Percentiles rank a stretch among this genome's conserved stretches.
Conservation (phyloP, 2,888 invertebrate species). For the Ochlodes sylvanus region DNA sequence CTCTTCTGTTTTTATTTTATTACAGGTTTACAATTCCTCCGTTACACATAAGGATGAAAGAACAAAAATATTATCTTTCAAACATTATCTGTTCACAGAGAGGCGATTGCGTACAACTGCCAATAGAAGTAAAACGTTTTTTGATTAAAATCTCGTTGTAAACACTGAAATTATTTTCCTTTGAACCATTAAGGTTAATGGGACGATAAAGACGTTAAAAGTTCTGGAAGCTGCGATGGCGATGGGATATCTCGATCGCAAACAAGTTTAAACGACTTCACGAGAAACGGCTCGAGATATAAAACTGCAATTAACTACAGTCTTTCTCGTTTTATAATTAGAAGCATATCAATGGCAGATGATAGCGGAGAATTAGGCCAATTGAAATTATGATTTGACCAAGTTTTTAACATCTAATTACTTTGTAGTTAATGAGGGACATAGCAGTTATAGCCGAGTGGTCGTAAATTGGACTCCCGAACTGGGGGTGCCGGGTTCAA, state of each 20-base stretch:
- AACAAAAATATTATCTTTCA: too few relatives aligned
- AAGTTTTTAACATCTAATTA: not conserved
- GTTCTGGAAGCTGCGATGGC: conserved; percentile 16
- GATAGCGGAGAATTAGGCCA: conserved; percentile 8
- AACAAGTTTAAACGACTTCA: conserved; percentile 51
- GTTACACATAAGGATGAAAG: too few relatives aligned
- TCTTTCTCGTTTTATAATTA: conserved; percentile 38
- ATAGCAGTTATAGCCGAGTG: too few relatives aligned
- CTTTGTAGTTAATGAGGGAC: too few relatives aligned
- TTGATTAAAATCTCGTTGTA: conserved; percentile 1
- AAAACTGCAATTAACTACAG: conserved; percentile 55
- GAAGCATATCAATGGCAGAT: conserved; percentile 34
- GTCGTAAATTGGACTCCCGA: too few relatives aligned
- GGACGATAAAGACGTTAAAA: conserved; percentile 23
- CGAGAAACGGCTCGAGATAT: conserved; percentile 47
- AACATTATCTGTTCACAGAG: too few relatives aligned
- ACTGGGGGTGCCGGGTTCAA: too few relatives aligned
- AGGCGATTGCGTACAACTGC: too few relatives aligned
- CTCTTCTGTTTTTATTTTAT: too few relatives aligned
- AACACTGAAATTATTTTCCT: conserved; percentile 13
- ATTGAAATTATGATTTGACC: conserved; percentile 14
- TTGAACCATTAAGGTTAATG: conserved; percentile 19
- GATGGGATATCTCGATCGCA: conserved; percentile 27
- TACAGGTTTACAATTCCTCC: too few relatives aligned
- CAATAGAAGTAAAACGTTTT: not conserved